Base-by-base conservation (phyloP, 2,888 invertebrate genomes). In the Lycaena phlaeas region DNA sequence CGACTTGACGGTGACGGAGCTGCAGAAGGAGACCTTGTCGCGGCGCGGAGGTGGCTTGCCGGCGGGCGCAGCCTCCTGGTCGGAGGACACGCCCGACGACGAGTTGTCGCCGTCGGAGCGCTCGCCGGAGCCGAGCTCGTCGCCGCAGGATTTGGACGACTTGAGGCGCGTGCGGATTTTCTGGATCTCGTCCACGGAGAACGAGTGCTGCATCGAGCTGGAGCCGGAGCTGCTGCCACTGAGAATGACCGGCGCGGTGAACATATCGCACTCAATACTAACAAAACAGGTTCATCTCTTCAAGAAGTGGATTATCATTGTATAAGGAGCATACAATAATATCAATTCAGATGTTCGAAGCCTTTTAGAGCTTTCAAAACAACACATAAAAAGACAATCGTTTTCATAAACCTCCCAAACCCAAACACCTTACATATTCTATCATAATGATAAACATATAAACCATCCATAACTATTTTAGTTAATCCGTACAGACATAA, bases 121-220 rank as follows among this genome's bases (percentile, higher is more conserved):
- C 45, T 79, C 84, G 34, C 52, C 69, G n/a, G 51, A 56, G 45
- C 82, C 79, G 53, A 95, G 89, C 62, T 94, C 93, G 74, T 93
- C 94, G 26, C 95, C 95, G 70, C 92, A 94, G 7, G 94, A 94
- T 67, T 93, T 93, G 4, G 94, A 94, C 42, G 93, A 92, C 68
- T 94, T 94, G 44, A 96, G 85, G 57, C 93, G 90, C 17, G 92
- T 92, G 51, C 94, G 87, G 49, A 94, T 93, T 70, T 93, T 94
- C 67, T 94, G 94, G 41, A 95, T 94, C 75, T 95, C 95, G 68
- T 95, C 94, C 43, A 94, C 94, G 39, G 93, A 93, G 75, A 94
- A 91, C 48, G 94, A 94, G 65, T 93, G 94, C 44, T 93, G 92
- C 71, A 93, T 87, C 9, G 93, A 92, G 44, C 91, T 88, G 14